phyloP scores from a whole-genome alignment of 2,888 invertebrate genomes.

The Leptarthrus brevirostris region DNA sequence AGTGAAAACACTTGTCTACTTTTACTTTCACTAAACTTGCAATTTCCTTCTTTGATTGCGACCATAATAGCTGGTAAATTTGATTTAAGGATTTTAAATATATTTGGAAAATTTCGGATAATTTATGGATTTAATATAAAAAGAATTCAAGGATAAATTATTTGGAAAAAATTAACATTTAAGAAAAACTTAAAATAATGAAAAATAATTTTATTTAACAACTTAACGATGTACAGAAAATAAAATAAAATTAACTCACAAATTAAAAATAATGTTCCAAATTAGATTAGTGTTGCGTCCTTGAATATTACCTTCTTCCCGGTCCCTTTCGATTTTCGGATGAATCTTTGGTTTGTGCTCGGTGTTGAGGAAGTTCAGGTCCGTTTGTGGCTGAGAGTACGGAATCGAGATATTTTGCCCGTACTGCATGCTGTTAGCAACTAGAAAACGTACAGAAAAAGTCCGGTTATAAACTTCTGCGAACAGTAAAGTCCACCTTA shows the following conservation, averaged over 20 bases:
- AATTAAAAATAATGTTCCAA: conserved; percentile 51
- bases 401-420: conserved; percentile 68
- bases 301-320: conserved; percentile 65
- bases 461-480: background rate
- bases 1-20: too few species aligned
- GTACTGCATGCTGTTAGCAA: conserved; percentile 67
- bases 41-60: too few species aligned
- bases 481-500: conserved; percentile 3
- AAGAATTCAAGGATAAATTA: too few species aligned
- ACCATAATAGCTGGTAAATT: too few species aligned
- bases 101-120: too few species aligned
- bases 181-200: conserved; percentile 2
- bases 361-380: conserved; percentile 67
- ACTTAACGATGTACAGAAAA: background rate
- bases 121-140: too few species aligned
- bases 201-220: conserved; percentile 12
- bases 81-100: too few species aligned
- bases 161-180: too few species aligned
- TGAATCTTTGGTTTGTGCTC: conserved; percentile 68
- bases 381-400: conserved; percentile 67
- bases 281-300: background rate
- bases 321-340: conserved; percentile 68
- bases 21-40: too few species aligned
- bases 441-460: conserved; percentile 59
- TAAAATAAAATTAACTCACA: conserved; percentile 30